phyloP scores from a whole-genome alignment of 1,140 invertebrate species.

The Anastrepha ludens region DNA sequence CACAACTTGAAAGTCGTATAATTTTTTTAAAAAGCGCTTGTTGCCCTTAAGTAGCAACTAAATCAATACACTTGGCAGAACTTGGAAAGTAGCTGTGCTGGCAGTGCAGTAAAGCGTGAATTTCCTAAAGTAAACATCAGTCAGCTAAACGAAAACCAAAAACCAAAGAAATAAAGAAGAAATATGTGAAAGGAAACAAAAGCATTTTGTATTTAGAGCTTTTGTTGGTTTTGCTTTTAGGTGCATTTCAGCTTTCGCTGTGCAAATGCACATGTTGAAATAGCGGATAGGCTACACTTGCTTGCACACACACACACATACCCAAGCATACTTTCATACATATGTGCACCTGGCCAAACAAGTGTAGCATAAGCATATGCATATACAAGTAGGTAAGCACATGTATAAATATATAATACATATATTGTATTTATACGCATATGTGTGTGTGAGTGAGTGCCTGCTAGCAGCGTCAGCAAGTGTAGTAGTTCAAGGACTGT shows the following conservation, averaged over 20 bases:
- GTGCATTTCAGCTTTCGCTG: conserved; percentile 17
- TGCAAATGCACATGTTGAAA: conserved; percentile 41
- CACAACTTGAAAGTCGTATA: not conserved
- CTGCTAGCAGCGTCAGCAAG: conserved; percentile 9
- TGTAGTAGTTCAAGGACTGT: conserved; percentile 52
- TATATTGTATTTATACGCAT: not conserved
- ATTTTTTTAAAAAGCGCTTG: not conserved
- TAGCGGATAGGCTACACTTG: conserved; percentile 21
- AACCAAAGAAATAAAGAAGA: not conserved
- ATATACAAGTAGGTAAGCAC: conserved; percentile 10
- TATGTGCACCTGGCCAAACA: not conserved
- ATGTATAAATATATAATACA: not conserved
- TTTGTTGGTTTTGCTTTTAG: conserved; percentile 23
- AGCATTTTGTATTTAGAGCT: not conserved
- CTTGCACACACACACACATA: not conserved
- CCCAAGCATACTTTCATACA: not conserved
- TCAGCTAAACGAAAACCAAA: conserved; percentile 15
- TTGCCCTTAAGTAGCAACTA: conserved; percentile 29
- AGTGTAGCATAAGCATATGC: not conserved
- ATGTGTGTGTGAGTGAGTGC: not conserved
- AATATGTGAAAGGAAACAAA: not conserved
- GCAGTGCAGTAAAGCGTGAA: not conserved
- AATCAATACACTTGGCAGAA: conserved; percentile 24
- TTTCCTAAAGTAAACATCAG: conserved; percentile 38
- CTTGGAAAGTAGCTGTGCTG: not conserved